Percentiles rank a stretch among this genome's conserved stretches.
Evolutionary conservation across 2,113 vertebrate species (phyloP).

Genomic region (Scalopus aquaticus): DNA sequence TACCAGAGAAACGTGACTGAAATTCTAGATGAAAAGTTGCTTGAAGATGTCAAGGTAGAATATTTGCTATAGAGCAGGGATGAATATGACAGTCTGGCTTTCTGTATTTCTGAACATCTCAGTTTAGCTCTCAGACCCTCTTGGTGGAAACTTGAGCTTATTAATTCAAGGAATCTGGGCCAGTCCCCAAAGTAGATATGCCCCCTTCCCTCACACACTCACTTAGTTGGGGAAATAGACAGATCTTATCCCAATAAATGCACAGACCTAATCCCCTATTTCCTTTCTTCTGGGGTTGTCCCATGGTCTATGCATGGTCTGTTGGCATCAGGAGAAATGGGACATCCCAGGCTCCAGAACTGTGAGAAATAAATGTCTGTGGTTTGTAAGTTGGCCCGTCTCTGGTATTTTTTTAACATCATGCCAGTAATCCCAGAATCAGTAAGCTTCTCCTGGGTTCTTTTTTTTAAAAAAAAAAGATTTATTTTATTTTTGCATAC

Average conservation of each 20-base stretch:
- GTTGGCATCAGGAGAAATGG: background rate
- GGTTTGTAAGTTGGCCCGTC: too few relatives aligned
- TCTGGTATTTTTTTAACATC: too few relatives aligned
- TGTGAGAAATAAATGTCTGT: too few relatives aligned
- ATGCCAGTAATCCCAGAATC: too few relatives aligned
- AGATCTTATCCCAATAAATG: background rate
- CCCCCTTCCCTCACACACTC: background rate
- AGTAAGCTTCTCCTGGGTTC: too few relatives aligned
- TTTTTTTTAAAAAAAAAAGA: too few relatives aligned
- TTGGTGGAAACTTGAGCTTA: background rate
- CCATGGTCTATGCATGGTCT: background rate
- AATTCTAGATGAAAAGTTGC: background rate
- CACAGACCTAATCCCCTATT: background rate
- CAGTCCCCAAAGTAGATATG: background rate
- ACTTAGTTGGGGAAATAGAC: background rate
- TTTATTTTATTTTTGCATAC: too few relatives aligned
- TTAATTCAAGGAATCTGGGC: background rate
- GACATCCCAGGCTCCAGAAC: background rate
- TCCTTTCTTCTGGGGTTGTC: background rate
- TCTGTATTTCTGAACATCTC: slow-evolving; percentile 5
- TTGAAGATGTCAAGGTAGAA: background rate
- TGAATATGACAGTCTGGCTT: background rate
- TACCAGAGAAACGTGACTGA: background rate
- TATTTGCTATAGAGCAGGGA: background rate
- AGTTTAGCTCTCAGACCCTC: background rate